Base-by-base conservation (phyloP, 2,888 invertebrate genomes). In the Drosophila peninsularis region DNA sequence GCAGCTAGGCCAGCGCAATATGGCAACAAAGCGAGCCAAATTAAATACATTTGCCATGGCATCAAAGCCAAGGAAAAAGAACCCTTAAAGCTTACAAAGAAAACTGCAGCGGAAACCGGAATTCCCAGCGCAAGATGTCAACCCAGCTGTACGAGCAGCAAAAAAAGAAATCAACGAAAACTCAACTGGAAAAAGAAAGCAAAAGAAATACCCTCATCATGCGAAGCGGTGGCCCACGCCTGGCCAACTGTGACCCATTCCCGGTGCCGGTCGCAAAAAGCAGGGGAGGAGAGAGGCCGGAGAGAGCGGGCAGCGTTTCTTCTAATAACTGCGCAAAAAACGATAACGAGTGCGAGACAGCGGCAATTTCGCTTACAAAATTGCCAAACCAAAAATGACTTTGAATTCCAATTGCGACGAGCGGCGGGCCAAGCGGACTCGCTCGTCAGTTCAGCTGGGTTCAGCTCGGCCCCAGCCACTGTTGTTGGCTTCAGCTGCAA, bases 301-400 rank as follows among this genome's bases (percentile, higher is more conserved):
- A 24, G 24, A 62, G 60, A 58, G 45, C 36, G 66, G 56, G 27
- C 62, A 55, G 75, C 82, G 67, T 82, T 88, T 88, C 86, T 88
- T 83, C 82, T 83, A 83, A 83, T 83, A 83, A 88, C 88, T 83
- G 82, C 86, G 80, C 80, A 82, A 83, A 81, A 88, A 82, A 76
- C 78, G 76, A 70, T 78, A 76, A 78, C 76, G 78, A 75, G 73
- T 75, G 78, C 79, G 85, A 84, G 82, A 88, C 83, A 80, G 83
- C 88, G 86, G 86, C 83, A 83, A 83, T 83, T 83, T 83, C 83
- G 83, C 86, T 88, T 82, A 83, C 88, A 88, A 88, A 83, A 83
- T 83, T 83, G 83, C 88, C 83, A 88, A 83, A 86, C 88, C 88
- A 77, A 88, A 83, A 83, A 82, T 86, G 86, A 88, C 83, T 88